Evolutionary conservation across 2,797 vertebrate species (phyloP), one percentile per base, ranked within the genome.

Genomic region (Bryconaethiops microstoma): DNA sequence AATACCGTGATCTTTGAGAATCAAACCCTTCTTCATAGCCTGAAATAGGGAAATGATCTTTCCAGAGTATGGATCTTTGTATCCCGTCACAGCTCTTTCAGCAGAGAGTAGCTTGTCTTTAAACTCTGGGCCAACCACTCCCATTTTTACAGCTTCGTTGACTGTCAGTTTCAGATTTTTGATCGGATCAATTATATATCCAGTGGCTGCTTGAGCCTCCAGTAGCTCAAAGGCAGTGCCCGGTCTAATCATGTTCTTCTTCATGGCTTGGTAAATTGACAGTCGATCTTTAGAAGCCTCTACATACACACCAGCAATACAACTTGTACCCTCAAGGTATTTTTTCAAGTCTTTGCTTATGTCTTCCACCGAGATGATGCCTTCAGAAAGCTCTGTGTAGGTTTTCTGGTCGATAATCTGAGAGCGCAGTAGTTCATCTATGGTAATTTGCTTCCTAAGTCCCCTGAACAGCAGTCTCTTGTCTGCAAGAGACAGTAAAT

Each of bases 241-340:
- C 0, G 98, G 98, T 76, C 98, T 93, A 84, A 99, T 97, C 93
- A 99, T 98, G 70, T 97, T 98, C 84, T 98, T 99, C 89, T 99
- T 99, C 98, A 99, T 99, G 78, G 97, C 98, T 90, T 98, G 97
- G 90, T 99, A 99, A 81, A 99, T 96, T 0, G 98, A 98, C 0
- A 97, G 91, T 4, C 96, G 89, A 69, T 99, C 98, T 94, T 99
- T 99, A 21, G 92, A 93, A 59, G 96, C 95, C 54, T 99, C 98
- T 2, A 99, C 96, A 0, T 92, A 96, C 72, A 99, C 97, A 0
- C 98, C 98, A 0, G 98, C 96, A 0, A 99, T 99, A 87, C 96
- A 97, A 90, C 98, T 99, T 71, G 95, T 95, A 12, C 98, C 98
- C 87, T 98, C 96, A 3, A 99, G 93, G 89, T 96, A 99, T 86